phyloP scores from a whole-genome alignment of 2,113 vertebrate species.

The Brienomyrus longianalis region DNA sequence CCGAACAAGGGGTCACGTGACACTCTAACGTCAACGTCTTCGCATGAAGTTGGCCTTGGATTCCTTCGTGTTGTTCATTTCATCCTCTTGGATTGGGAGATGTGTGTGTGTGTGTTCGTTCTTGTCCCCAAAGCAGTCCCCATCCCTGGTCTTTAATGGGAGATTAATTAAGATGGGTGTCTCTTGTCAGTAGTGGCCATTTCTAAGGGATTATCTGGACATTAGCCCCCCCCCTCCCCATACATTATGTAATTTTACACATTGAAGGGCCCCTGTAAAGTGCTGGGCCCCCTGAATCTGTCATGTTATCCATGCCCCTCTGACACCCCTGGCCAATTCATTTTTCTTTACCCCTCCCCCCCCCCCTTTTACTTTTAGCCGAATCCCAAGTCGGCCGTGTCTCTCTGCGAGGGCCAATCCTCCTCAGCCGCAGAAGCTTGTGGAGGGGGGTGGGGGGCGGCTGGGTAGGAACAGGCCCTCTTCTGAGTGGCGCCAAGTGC shows the following conservation, averaged over 20 bases:
- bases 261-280: background rate
- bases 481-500: background rate
- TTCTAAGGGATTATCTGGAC: background rate
- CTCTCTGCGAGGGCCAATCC: background rate
- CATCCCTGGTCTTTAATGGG: background rate
- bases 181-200: background rate
- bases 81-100: background rate
- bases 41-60: background rate
- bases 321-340: background rate
- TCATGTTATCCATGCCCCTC: background rate
- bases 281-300: background rate
- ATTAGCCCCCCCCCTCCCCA: background rate
- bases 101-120: background rate
- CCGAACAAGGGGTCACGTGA: background rate
- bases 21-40: background rate
- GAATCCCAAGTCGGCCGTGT: background rate
- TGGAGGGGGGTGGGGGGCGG: no score
- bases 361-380: background rate
- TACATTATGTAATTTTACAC: background rate
- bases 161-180: background rate
- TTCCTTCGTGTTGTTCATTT: background rate
- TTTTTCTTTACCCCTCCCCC: background rate
- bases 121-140: no score
- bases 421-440: background rate
- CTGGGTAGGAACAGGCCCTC: background rate